Conservation (phyloP, 2,797 vertebrate species). For the Hemibagrus guttatus region DNA sequence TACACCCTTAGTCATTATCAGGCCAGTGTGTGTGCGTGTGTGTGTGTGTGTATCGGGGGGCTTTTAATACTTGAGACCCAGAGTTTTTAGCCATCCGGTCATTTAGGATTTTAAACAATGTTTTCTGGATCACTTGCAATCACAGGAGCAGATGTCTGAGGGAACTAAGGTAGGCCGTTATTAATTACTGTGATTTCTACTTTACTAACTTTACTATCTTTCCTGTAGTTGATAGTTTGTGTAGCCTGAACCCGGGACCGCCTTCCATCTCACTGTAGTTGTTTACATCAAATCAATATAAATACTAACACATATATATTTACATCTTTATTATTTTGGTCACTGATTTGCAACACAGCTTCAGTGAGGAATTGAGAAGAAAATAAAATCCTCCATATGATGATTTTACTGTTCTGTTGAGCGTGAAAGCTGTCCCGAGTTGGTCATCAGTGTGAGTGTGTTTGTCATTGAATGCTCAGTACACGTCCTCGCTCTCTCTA, state of each 20-base stretch:
- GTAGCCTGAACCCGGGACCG: conserved; percentile 61
- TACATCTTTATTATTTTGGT: background rate
- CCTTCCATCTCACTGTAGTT: conserved; percentile 66
- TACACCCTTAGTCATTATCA: background rate
- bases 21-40: background rate
- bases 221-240: conserved; percentile 61
- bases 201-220: conserved; percentile 71
- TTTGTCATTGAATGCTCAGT: conserved; percentile 45
- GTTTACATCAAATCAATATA: conserved; percentile 25
- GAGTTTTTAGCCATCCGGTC: conserved; percentile 41
- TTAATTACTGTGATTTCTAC: conserved; percentile 47
- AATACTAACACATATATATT: background rate
- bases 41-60: background rate
- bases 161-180: conserved; percentile 78
- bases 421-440: conserved; percentile 45
- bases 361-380: background rate
- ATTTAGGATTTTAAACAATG: conserved; percentile 73
- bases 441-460: conserved; percentile 34
- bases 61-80: conserved; percentile 20
- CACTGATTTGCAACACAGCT: background rate
- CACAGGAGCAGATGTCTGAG: conserved; percentile 81
- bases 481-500: conserved; percentile 21
- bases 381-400: background rate
- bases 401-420: conserved; percentile 31
- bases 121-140: conserved; percentile 82